A percentile compares a stretch with the other conserved stretches of the same genome.
These are phyloP conservation scores for Cordilura impudica DNA, from an alignment of 2,888 invertebrate genomes.

Conservation along the genomic window DNA sequence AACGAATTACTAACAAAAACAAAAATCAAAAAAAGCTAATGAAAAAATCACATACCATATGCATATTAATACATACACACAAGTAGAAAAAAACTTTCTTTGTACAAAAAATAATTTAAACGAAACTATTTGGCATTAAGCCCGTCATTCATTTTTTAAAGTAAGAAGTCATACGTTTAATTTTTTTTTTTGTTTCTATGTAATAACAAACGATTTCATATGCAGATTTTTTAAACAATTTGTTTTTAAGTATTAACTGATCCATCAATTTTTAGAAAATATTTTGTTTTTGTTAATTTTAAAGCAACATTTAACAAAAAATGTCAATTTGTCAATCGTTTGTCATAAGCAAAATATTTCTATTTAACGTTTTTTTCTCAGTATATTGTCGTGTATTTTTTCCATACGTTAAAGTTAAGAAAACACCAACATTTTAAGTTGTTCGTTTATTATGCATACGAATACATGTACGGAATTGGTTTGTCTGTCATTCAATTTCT, in stretches of 20 bases:
- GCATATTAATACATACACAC: slow-evolving; percentile 42
- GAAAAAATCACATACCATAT: slow-evolving; percentile 9
- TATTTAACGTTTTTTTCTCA: slow-evolving; percentile 1
- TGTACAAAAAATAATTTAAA: slow-evolving; percentile 26
- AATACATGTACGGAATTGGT: background rate
- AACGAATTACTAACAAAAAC: slow-evolving; percentile 36
- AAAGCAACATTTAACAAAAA: slow-evolving; percentile 42
- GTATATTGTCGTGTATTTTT: background rate
- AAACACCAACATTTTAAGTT: background rate
- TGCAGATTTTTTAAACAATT: background rate
- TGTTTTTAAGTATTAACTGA: slow-evolving; percentile 21
- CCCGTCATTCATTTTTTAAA: slow-evolving; percentile 23
- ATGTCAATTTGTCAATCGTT: slow-evolving; percentile 66
- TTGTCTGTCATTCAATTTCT: background rate
- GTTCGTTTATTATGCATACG: slow-evolving; percentile 23
- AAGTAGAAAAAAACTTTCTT: slow-evolving; percentile 52
- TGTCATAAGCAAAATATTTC: slow-evolving; percentile 60
- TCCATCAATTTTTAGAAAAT: slow-evolving; percentile 46
- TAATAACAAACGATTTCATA: slow-evolving; percentile 14
- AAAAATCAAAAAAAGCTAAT: background rate
- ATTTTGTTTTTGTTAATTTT: slow-evolving; percentile 29
- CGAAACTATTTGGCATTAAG: slow-evolving; percentile 42
- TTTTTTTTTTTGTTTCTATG: slow-evolving; percentile 7
- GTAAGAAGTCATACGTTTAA: slow-evolving; percentile 8
- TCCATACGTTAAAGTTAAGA: background rate